Evolutionary conservation across 2,113 vertebrate genomes (phyloP), one percentile per base, ranked within the genome.

Genomic region (Anoplopoma fimbria): DNA sequence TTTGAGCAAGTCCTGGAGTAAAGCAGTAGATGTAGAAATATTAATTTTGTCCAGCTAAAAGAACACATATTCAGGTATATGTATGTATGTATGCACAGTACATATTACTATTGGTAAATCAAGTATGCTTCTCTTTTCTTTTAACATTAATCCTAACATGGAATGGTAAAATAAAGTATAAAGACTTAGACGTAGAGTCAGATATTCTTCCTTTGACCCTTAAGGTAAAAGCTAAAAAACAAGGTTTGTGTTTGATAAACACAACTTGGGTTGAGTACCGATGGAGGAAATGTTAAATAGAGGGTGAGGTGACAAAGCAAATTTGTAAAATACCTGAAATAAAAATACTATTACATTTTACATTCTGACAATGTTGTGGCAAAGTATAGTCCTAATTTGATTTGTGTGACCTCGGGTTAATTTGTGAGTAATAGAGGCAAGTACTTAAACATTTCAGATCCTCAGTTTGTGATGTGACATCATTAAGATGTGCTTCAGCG

Each of bases 1-100:
- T 82, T 99, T 99, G 64, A 99, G 95, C 86, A 99, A 91, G 87
- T 99, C 98, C 98, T 99, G 88, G 6, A 40, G 17, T 0, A 8
- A 4, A 31, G 64, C 7, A 63, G 38, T 0, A 75, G 12, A 70
- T 0, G 6, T 27, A 69, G 34, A 62, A 42, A 71, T 17, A 58
- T 51, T 68, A 8, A 38, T 8, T 65, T n/a, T 33, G 31, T 53
- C 4, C 0, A 33, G 7, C 19, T 34, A 12, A 10, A 60, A 42
- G 38, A 33, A 49, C 19, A 47, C 10, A 83, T 17, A 60, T 1
- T 40, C 2, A 45, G 36, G 15, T 13, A 27, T 21, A 34, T 13
- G 36, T 42, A 34, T 64, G 13, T 47, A 45, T 45, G 5, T 36
- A 70, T 49, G 23, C 34, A 38, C 27, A 63, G 4, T 34, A 19